Percentiles rank a stretch among this genome's conserved stretches.
These are phyloP conservation scores for Uria aalge DNA, from an alignment of 2,113 vertebrate genomes.

Conservation along the genomic window DNA sequence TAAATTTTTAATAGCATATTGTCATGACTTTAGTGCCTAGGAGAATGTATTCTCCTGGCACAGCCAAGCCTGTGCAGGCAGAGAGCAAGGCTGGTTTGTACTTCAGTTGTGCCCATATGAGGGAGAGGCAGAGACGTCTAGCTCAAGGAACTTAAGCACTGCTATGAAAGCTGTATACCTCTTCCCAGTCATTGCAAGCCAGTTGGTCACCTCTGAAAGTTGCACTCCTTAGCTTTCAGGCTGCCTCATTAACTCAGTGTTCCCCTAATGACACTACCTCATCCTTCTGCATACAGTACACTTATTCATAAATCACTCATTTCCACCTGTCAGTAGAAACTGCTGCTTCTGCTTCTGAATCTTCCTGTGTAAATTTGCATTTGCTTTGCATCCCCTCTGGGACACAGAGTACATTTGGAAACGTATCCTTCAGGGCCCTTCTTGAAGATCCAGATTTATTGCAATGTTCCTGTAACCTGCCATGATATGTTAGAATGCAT, in stretches of 20 bases:
- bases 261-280: not conserved
- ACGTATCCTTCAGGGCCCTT: not conserved
- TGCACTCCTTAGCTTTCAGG: not conserved
- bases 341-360: not conserved
- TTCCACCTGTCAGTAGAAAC: not conserved
- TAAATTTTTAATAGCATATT: not conserved
- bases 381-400: not conserved
- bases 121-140: not conserved
- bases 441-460: not conserved
- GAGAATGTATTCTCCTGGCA: not conserved
- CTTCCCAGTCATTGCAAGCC: not conserved
- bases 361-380: not conserved
- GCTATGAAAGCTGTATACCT: not conserved
- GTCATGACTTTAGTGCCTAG: not conserved
- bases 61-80: not conserved
- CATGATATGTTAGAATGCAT: not conserved
- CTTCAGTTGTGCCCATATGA: not conserved
- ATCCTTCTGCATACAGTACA: not conserved
- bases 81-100: not conserved
- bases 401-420: not conserved
- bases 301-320: not conserved
- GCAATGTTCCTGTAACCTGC: not conserved
- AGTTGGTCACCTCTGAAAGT: not conserved
- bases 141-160: not conserved
- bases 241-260: not conserved